A percentile compares a stretch with the other conserved stretches of the same genome.
phyloP scores from a whole-genome alignment of 1,140 invertebrate genomes.

The Eufriesea mexicana region DNA sequence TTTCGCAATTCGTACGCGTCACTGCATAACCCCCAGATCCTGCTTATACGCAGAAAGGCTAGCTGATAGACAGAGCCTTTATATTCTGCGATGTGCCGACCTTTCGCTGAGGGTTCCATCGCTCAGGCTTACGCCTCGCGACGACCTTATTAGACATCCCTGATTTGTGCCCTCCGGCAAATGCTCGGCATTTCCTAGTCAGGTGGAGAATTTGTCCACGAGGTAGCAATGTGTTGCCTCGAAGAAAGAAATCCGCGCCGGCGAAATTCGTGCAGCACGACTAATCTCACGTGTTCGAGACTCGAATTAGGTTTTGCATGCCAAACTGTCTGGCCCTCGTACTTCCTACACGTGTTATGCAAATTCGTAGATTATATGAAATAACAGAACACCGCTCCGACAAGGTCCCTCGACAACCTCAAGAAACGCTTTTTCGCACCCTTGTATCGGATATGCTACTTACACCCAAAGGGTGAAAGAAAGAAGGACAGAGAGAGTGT shows the following conservation, averaged over 20 bases:
- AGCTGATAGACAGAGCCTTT: constrained; percentile 47
- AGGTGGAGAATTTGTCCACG: constrained; percentile 55
- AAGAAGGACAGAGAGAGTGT: fast-evolving
- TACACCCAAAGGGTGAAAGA: too few species aligned
- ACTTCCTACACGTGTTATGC: constrained; percentile 22
- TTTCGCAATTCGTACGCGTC: neutral
- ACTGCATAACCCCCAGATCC: neutral
- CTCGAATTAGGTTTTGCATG: constrained; percentile 44
- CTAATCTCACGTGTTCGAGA: constrained; percentile 43
- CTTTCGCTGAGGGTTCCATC: constrained; percentile 59
- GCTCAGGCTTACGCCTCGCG: constrained; percentile 74
- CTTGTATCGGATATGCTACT: constrained; percentile 8
- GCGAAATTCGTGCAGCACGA: constrained; percentile 30
- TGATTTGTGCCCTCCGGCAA: constrained; percentile 77
- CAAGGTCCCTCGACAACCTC: constrained; percentile 19
- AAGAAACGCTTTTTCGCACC: constrained; percentile 22
- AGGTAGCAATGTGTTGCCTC: constrained; percentile 13
- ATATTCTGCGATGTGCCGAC: constrained; percentile 39
- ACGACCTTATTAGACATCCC: constrained; percentile 77
- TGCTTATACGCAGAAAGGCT: constrained; percentile 35
- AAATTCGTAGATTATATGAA: constrained; percentile 45
- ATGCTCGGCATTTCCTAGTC: constrained; percentile 72
- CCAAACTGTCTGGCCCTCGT: constrained; percentile 23
- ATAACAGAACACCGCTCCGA: constrained; percentile 25
- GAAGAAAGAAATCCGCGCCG: constrained; percentile 41